phyloP scores from a whole-genome alignment of 2,113 vertebrate species.

The Poeciliopsis prolifica region DNA sequence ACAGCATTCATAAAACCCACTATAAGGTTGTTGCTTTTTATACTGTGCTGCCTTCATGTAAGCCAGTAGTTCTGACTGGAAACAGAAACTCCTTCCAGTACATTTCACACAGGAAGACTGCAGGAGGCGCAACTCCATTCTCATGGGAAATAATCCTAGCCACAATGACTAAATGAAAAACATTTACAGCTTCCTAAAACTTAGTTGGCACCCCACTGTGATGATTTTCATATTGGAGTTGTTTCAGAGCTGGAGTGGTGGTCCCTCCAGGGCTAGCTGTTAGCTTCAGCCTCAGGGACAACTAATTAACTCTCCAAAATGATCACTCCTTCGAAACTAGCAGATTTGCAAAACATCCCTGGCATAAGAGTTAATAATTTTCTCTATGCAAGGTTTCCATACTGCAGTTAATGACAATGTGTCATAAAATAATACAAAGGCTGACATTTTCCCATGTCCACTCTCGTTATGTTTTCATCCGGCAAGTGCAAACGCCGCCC shows the following conservation, averaged over 20 bases:
- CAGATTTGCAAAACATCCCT: not conserved
- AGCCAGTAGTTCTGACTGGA: too few relatives aligned
- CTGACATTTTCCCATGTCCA: not conserved
- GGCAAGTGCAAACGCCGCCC: conserved; percentile 15
- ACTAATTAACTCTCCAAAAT: not conserved
- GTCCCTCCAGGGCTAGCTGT: not conserved
- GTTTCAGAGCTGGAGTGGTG: too few relatives aligned
- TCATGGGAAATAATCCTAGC: too few relatives aligned
- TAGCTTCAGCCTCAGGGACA: not conserved
- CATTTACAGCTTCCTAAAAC: not conserved
- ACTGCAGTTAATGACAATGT: not conserved
- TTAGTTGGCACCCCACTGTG: not conserved
- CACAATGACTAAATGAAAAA: not conserved
- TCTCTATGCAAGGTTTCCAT: conserved; percentile 1
- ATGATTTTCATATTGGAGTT: too few relatives aligned
- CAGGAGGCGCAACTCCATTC: too few relatives aligned
- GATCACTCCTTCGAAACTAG: not conserved
- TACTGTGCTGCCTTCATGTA: too few relatives aligned
- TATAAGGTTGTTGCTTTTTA: too few relatives aligned
- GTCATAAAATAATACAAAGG: not conserved
- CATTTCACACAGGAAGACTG: too few relatives aligned
- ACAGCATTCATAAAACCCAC: too few relatives aligned
- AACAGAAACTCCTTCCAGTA: too few relatives aligned
- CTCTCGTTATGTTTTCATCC: conserved; percentile 13
- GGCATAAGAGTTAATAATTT: conserved; percentile 9